Conservation (phyloP, 2,113 vertebrate genomes). For the Jacana jacana region DNA sequence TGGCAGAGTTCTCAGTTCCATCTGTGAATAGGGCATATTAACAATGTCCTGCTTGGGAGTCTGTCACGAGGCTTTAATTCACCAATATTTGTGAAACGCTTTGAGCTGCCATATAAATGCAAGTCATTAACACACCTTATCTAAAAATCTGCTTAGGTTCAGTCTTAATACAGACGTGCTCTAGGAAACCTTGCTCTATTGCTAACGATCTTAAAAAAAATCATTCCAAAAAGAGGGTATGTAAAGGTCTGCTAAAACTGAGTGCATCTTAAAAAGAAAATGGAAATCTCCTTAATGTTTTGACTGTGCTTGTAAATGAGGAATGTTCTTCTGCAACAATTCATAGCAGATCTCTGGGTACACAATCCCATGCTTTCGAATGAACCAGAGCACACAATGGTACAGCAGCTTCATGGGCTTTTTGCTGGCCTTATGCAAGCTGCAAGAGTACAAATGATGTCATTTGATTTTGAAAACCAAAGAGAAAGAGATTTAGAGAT, state of each 20-base stretch:
- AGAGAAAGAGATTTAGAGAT: neutral
- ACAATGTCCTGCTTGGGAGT: conserved; percentile 30
- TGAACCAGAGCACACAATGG: neutral
- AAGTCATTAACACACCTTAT: conserved; percentile 7
- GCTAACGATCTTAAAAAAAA: neutral
- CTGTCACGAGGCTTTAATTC: conserved; percentile 43
- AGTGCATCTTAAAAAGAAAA: neutral
- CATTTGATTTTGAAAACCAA: neutral
- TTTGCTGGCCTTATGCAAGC: neutral
- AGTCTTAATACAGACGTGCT: neutral
- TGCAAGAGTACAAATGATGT: neutral
- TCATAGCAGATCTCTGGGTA: neutral
- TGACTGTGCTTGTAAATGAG: neutral
- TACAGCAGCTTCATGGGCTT: neutral
- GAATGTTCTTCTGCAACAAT: conserved; percentile 36
- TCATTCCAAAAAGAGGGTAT: neutral
- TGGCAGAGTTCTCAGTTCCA: conserved; percentile 46
- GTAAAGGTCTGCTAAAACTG: neutral
- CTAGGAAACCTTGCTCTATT: neutral
- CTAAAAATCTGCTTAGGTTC: neutral
- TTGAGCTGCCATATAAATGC: neutral
- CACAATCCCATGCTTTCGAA: neutral
- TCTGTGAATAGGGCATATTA: conserved; percentile 43
- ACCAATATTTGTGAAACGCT: conserved; percentile 50
- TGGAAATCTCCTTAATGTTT: conserved; percentile 26